phyloP scores from a whole-genome alignment of 2,888 invertebrate genomes.

The Hirudinaria manillensis region DNA sequence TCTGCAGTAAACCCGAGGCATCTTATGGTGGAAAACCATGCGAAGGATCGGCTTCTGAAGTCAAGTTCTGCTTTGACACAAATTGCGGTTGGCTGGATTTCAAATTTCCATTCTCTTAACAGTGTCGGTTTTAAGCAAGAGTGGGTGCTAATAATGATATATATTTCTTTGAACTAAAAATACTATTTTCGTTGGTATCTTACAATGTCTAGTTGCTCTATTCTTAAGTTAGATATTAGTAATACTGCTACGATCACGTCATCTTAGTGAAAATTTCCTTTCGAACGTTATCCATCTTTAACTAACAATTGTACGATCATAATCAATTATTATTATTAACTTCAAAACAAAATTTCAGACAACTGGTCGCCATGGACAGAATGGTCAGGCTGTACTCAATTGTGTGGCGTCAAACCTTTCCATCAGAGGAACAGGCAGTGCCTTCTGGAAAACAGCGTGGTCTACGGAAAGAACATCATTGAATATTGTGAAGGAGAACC shows the following conservation, averaged over 20 bases:
- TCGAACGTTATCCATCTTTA: too few relatives aligned
- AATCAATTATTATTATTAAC: background rate
- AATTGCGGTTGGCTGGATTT: conserved; percentile 23
- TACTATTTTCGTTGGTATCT: too few relatives aligned
- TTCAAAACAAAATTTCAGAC: conserved; percentile 6
- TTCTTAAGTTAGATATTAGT: too few relatives aligned
- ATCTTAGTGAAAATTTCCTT: too few relatives aligned
- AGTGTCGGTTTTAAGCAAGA: too few relatives aligned
- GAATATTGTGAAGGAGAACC: conserved; percentile 32
- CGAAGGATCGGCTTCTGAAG: conserved; percentile 44
- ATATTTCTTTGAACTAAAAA: too few relatives aligned
- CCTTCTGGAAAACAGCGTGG: conserved; percentile 22
- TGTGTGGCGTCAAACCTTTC: conserved; percentile 29
- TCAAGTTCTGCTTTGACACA: conserved; percentile 23
- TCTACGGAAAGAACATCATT: conserved; percentile 33
- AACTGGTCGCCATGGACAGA: conserved; percentile 31
- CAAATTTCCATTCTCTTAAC: background rate
- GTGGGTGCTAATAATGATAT: too few relatives aligned
- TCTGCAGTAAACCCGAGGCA: conserved; percentile 39
- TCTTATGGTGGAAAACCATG: conserved; percentile 48
- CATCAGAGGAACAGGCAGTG: conserved; percentile 30
- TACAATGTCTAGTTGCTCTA: too few relatives aligned
- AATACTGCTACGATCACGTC: too few relatives aligned
- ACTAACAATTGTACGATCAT: background rate
- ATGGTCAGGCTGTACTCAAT: conserved; percentile 28